Evolutionary conservation across 2,113 vertebrate genomes (phyloP).

Genomic region (Misgurnus mizolepis): DNA sequence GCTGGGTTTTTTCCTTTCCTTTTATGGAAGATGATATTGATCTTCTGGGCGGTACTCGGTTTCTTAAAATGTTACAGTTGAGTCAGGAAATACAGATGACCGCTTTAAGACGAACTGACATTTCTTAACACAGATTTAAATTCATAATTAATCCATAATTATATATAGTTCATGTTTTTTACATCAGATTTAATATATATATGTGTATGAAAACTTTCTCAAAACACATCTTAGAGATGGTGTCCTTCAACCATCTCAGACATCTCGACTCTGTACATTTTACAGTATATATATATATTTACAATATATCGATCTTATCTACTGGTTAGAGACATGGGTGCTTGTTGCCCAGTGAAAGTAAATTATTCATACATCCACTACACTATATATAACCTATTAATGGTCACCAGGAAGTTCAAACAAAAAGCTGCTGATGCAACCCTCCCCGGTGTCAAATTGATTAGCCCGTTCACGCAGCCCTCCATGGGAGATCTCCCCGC

Average conservation of each 20-base stretch:
- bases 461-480: conserved; percentile 38
- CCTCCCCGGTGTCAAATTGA: conserved; percentile 35
- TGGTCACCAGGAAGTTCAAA: conserved; percentile 57
- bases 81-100: not conserved
- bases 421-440: conserved; percentile 19
- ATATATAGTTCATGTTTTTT: not conserved
- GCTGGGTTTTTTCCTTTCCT: not conserved
- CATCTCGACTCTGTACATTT: conserved; percentile 36
- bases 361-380: conserved; percentile 68
- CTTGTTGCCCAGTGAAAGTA: conserved; percentile 54
- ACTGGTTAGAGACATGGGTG: conserved; percentile 45
- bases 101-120: not conserved
- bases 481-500: not conserved
- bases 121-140: not conserved
- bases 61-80: conserved; percentile 22
- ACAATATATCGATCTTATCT: conserved; percentile 65
- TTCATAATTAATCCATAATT: no score
- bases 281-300: conserved; percentile 34
- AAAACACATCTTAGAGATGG: conserved; percentile 3
- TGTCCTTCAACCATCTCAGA: conserved; percentile 11
- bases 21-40: conserved; percentile 33
- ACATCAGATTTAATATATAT: not conserved
- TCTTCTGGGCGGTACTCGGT: conserved; percentile 8
- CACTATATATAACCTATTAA: conserved; percentile 59
- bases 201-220: not conserved